These are phyloP conservation scores for Diorhabda sublineata DNA, from an alignment of 1,140 invertebrate species.

Conservation along the genomic window DNA sequence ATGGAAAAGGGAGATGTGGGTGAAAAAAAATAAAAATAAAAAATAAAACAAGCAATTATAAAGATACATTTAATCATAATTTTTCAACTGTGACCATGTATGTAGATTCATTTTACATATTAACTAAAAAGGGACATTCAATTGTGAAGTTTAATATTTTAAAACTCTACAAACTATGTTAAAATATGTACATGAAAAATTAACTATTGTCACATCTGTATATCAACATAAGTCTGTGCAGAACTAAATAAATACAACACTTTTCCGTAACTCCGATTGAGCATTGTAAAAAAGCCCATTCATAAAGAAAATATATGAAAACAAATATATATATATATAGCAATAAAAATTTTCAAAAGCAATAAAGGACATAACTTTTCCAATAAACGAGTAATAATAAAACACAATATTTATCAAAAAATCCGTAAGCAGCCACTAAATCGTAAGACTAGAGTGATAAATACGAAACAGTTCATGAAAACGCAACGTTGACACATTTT, in stretches of 20 bases:
- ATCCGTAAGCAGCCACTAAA: not conserved
- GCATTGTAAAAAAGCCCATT: not conserved
- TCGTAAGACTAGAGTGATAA: slow-evolving; percentile 1
- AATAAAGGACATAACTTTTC: slow-evolving; percentile 1
- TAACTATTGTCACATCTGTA: slow-evolving; percentile 36
- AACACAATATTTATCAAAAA: not conserved
- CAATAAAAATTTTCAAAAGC: slow-evolving; percentile 19
- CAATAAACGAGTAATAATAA: not conserved
- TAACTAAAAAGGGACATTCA: slow-evolving; percentile 26
- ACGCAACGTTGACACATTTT: too few species aligned
- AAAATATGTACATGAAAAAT: slow-evolving; percentile 34
- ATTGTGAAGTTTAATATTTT: slow-evolving; percentile 25
- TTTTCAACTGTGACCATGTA: slow-evolving; percentile 34
- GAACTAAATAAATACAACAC: slow-evolving; percentile 10
- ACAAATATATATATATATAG: not conserved
- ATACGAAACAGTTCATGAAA: not conserved
- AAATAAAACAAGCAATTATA: slow-evolving; percentile 23
- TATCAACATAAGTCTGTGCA: slow-evolving; percentile 29
- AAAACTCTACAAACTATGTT: slow-evolving; percentile 27
- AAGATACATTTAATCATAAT: slow-evolving; percentile 36
- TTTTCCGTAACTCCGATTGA: not conserved
- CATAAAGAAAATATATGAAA: not conserved
- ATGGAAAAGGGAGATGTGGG: too few species aligned
- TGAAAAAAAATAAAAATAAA: not conserved
- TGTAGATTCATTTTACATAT: slow-evolving; percentile 22